A percentile compares a stretch with the other conserved stretches of the same genome.
phyloP scores from a whole-genome alignment of 2,113 vertebrate genomes.

The Aepyceros melampus region DNA sequence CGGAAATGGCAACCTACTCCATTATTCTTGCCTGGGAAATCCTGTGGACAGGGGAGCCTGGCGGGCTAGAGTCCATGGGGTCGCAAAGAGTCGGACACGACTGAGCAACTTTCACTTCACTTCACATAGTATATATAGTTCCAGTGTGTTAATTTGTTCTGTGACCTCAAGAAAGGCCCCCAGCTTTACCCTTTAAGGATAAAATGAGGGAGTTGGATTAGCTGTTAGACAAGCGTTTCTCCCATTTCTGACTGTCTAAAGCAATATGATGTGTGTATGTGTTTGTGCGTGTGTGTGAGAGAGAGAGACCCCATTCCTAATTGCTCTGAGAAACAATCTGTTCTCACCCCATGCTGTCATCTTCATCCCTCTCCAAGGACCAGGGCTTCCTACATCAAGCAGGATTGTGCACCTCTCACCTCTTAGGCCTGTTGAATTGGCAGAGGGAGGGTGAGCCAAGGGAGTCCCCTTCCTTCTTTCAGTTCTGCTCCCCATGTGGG shows the following conservation, averaged over 20 bases:
- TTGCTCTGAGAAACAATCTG: background rate
- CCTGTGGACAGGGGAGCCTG: background rate
- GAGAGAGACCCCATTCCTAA: background rate
- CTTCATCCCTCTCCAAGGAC: conserved; percentile 17
- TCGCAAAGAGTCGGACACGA: background rate
- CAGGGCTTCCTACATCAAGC: conserved; percentile 24
- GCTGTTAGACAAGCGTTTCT: conserved; percentile 11
- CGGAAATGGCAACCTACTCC: background rate
- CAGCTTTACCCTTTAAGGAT: background rate
- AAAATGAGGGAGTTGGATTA: conserved; percentile 1
- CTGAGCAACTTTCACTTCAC: background rate
- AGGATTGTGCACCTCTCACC: conserved; percentile 31
- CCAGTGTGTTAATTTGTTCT: background rate
- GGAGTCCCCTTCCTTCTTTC: conserved; percentile 78
- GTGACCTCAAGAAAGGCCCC: background rate
- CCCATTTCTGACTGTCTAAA: conserved; percentile 9
- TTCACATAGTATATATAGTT: background rate
- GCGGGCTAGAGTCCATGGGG: background rate
- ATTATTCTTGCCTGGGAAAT: background rate
- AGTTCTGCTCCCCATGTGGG: conserved; percentile 57
- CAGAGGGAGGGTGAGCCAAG: conserved; percentile 43
- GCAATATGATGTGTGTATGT: background rate
- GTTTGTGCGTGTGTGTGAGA: background rate
- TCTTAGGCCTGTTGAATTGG: conserved; percentile 56
- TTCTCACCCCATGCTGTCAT: background rate